phyloP scores from a whole-genome alignment of 2,113 vertebrate genomes.

The Ctenodactylus gundi region DNA sequence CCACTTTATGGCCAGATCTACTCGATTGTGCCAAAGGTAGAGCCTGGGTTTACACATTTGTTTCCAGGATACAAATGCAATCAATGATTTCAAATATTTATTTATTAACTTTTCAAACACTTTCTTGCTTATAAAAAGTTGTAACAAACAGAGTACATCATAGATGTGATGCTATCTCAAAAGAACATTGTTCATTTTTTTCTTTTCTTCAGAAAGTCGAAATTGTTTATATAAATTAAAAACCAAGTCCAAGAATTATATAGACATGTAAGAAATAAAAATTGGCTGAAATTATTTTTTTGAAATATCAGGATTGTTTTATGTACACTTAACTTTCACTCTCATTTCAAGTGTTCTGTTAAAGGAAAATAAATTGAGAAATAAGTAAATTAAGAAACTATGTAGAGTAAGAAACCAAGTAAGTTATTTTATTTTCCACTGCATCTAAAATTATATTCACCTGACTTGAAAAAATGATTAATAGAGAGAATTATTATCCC shows the following conservation, averaged over 20 bases:
- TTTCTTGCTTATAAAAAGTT: neutral
- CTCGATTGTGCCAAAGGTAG: neutral
- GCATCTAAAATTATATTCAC: neutral
- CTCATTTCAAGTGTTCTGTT: neutral
- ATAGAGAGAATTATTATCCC: neutral
- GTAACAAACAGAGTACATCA: neutral
- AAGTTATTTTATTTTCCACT: neutral
- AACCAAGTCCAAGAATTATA: neutral
- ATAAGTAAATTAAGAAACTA: neutral
- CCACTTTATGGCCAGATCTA: neutral
- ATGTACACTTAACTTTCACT: neutral
- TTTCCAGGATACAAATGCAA: neutral
- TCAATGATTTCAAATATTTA: neutral
- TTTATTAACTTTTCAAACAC: neutral
- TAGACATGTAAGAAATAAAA: neutral
- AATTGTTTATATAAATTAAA: constrained; percentile 8
- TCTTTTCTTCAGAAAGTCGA: neutral
- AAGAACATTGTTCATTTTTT: neutral
- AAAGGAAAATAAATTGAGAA: neutral
- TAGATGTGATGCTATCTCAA: neutral
- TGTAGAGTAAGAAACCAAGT: too few relatives aligned
- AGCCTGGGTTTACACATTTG: too few relatives aligned
- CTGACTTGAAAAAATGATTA: neutral
- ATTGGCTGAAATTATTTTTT: neutral
- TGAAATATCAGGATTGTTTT: neutral